Evolutionary conservation across 2,113 vertebrate species (phyloP).

Genomic region (Galbula dea): DNA sequence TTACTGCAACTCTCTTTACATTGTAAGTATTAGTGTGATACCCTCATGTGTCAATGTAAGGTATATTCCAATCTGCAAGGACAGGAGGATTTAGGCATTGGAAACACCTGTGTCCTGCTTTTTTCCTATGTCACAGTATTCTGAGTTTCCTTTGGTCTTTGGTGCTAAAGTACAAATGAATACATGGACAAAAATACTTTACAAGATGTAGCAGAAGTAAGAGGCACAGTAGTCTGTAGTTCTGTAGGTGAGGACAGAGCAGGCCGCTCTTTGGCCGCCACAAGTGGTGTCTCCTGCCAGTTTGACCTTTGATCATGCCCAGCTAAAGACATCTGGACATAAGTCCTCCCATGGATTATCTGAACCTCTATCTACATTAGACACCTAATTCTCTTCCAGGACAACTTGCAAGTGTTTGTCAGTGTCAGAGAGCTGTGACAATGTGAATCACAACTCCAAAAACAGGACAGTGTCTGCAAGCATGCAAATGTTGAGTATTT

Average conservation of each 20-base stretch:
- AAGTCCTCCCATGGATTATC: accelerated
- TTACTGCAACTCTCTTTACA: neutral
- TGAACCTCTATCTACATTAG: neutral
- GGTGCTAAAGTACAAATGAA: neutral
- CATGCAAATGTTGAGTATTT: neutral
- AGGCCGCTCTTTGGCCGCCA: no score
- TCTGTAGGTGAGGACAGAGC: neutral
- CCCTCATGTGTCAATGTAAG: neutral
- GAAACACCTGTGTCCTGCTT: neutral
- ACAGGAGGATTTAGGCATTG: neutral
- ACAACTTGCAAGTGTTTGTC: neutral
- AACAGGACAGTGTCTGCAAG: neutral
- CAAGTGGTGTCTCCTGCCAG: neutral
- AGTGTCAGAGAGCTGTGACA: neutral
- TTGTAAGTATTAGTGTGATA: neutral
- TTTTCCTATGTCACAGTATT: neutral
- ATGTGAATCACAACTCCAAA: neutral
- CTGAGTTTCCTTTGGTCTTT: neutral
- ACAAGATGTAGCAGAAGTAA: neutral
- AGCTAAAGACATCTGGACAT: neutral
- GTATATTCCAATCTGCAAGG: neutral
- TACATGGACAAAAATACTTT: neutral
- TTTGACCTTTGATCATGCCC: neutral
- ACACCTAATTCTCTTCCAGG: neutral
- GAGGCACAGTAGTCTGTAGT: neutral